These are phyloP conservation scores for Neotragus pygmaeus DNA, from an alignment of 2,113 vertebrate genomes.

Conservation along the genomic window DNA sequence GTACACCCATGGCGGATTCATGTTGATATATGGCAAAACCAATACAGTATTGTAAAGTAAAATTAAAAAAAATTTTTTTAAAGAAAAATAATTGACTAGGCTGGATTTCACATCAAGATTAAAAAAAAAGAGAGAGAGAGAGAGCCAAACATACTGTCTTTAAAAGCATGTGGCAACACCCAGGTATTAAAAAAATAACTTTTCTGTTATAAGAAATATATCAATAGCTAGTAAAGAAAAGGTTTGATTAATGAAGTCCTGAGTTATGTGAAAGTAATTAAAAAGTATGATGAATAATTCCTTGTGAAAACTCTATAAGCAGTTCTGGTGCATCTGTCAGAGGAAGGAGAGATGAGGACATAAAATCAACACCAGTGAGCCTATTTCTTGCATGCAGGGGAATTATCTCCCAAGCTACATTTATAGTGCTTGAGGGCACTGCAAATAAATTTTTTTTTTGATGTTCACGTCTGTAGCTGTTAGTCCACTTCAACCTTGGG, in stretches of 20 bases:
- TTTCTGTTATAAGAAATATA: not conserved
- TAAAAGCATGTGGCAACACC: not conserved
- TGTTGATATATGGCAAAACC: too few relatives aligned
- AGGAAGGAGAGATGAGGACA: not conserved
- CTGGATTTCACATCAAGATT: not conserved
- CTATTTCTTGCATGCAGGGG: not conserved
- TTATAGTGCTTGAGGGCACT: not conserved
- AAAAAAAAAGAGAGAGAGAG: not conserved
- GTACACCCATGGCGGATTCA: too few relatives aligned
- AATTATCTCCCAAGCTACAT: not conserved
- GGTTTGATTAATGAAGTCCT: not conserved
- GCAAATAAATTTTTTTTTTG: not conserved
- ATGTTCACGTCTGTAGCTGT: not conserved
- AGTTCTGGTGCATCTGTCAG: not conserved
- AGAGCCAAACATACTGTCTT: not conserved
- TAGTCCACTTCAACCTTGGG: not conserved
- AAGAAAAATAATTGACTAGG: not conserved
- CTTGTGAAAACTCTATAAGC: not conserved
- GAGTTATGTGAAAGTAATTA: not conserved
- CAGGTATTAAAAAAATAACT: not conserved
- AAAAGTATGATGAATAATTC: slow-evolving; percentile 17
- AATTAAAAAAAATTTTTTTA: too few relatives aligned
- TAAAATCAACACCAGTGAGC: not conserved
- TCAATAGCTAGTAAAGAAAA: not conserved
- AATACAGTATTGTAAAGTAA: too few relatives aligned